A percentile compares a stretch with the other conserved stretches of the same genome.
Conservation (phyloP, 2,113 vertebrate species). For the Sminthopsis crassicaudata region DNA sequence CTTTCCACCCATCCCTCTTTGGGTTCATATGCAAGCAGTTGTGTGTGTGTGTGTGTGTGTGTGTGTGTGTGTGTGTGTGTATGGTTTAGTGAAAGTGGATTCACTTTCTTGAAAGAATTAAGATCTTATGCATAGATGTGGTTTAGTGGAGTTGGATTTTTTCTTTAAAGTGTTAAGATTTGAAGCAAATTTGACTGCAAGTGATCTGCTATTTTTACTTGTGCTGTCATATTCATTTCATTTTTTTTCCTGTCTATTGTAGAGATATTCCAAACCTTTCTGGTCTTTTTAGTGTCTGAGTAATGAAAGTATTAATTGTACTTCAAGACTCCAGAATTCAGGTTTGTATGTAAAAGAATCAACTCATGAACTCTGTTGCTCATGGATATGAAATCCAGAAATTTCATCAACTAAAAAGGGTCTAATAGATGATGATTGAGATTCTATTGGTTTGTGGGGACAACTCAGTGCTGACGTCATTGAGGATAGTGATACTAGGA, state of each 20-base stretch:
- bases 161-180: no score
- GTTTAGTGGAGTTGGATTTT: no score
- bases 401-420: not conserved
- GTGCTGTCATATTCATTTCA: not conserved
- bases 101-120: not conserved
- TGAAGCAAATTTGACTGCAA: not conserved
- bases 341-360: not conserved
- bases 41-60: not conserved
- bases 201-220: not conserved
- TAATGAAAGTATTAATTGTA: not conserved
- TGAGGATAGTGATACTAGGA: not conserved
- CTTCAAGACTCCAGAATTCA: not conserved
- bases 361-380: not conserved
- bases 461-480: not conserved
- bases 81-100: not conserved
- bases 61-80: not conserved
- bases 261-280: not conserved
- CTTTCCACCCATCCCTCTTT: not conserved
- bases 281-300: not conserved
- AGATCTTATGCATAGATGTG: not conserved
- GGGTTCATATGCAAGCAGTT: not conserved
- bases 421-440: not conserved
- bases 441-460: not conserved
- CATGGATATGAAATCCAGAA: not conserved
- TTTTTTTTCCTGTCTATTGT: not conserved